Evolutionary conservation across 2,797 vertebrate species (phyloP).

Genomic region (Peromyscus attwateri): DNA sequence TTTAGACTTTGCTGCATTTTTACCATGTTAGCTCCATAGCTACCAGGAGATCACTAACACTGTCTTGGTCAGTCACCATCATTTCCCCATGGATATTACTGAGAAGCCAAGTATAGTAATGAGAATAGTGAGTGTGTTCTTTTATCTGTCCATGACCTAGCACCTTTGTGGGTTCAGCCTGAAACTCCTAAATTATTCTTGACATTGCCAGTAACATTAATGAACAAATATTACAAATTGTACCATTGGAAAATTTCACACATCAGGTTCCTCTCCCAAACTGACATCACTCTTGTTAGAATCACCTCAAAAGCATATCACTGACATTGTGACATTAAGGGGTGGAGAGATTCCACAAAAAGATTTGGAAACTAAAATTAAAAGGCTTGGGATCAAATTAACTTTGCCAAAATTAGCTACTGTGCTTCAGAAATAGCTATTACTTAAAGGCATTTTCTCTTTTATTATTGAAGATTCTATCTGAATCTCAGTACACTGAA

Average conservation of each 20-base stretch:
- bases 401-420: constrained; percentile 10
- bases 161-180: neutral
- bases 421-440: neutral
- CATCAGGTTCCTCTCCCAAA: constrained; percentile 1
- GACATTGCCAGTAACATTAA: neutral
- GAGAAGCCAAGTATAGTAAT: neutral
- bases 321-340: neutral
- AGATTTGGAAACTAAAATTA: neutral
- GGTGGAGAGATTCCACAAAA: neutral
- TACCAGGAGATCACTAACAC: neutral
- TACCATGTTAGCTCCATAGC: neutral
- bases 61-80: neutral
- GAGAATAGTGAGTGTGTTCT: too few species aligned
- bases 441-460: neutral
- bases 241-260: constrained; percentile 36
- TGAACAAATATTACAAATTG: neutral
- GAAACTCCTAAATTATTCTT: neutral
- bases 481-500: constrained; percentile 14
- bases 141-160: neutral
- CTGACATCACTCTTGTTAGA: neutral
- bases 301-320: neutral
- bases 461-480: constrained; percentile 2
- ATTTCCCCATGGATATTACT: neutral
- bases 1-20: neutral
- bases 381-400: constrained; percentile 16